Evolutionary conservation across 2,797 vertebrate genomes (phyloP), one percentile per base, ranked within the genome.

Genomic region (Arvicola amphibius): DNA sequence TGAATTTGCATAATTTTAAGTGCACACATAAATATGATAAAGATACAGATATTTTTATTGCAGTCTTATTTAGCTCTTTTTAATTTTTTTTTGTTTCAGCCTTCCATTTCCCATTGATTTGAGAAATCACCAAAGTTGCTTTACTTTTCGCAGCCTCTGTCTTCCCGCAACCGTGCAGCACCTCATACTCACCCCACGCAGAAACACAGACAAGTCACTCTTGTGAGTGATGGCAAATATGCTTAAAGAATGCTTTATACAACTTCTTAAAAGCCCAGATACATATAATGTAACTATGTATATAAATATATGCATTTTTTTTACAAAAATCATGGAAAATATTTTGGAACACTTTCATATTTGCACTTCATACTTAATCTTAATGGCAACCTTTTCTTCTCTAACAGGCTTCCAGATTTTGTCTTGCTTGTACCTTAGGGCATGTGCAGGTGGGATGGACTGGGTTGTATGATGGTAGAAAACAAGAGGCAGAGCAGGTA

Each of bases 1-100:
- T 88, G 51, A 85, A 96, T 85, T 86, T 95, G 90, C 73, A 95
- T 97, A 95, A 93, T 90, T 97, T 96, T 94, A 96, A 97, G 94
- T 83, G 29, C 51, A 86, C 85, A 51, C 90, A 96, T 96, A 95
- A 92, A 92, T 96, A 65, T 93, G 86, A 96, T 37, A 86, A 97
- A 95, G 93, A 97, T 86, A 83, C 29, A 74, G 40, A 67, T 74
- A 37, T 74, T 95, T 92, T 92, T 46, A 59, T 61, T 71, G 25
- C 69, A 78, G 7, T 80, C 51, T 79, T 87, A 86, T 88, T 95
- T 96, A 94, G 10, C 10, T 92, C 51, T 83, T 80, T 85, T 80
- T 46, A n/a, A 59, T 19, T 90, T 94, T 53, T 43, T 51, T 90
- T 51, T 23, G 32, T 3, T 77, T 93, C 86, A 34, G 25, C 10